phyloP scores from a whole-genome alignment of 2,888 invertebrate species.

The Ennomos fuscantarius region DNA sequence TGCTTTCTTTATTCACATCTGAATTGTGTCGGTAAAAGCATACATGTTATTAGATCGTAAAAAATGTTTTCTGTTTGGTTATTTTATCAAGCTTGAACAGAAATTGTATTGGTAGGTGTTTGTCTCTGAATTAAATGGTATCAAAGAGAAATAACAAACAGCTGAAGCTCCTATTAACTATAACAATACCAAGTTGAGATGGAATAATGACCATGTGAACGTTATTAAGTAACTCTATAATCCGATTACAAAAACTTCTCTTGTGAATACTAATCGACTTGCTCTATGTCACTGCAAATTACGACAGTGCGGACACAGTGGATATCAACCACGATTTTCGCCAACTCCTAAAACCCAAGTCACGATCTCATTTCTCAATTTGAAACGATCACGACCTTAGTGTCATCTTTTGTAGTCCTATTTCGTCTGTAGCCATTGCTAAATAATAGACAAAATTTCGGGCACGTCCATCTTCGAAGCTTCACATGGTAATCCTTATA shows the following conservation, averaged over 20 bases:
- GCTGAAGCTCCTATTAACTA: too few species aligned
- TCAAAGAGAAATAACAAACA: too few species aligned
- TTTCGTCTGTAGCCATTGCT: slow-evolving; percentile 45
- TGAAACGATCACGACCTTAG: slow-evolving; percentile 45
- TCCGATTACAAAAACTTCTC: slow-evolving; percentile 2
- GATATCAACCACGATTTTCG: slow-evolving; percentile 24
- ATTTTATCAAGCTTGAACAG: too few species aligned
- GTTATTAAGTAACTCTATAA: slow-evolving; percentile 6
- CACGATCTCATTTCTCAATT: slow-evolving; percentile 52
- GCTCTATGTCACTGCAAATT: slow-evolving; percentile 21
- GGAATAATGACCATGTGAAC: not conserved
- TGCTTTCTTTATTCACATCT: too few species aligned
- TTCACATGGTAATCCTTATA: slow-evolving; percentile 43
- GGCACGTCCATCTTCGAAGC: slow-evolving; percentile 50
- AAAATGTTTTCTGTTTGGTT: too few species aligned
- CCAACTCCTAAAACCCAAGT: slow-evolving; percentile 24
- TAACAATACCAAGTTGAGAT: too few species aligned
- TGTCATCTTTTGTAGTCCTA: slow-evolving; percentile 54
- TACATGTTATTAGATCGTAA: too few species aligned
- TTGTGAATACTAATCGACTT: slow-evolving; percentile 22
- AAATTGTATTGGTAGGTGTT: too few species aligned
- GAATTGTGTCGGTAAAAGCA: too few species aligned
- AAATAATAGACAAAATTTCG: slow-evolving; percentile 47
- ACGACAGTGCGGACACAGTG: slow-evolving; percentile 12
- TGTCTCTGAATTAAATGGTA: too few species aligned